A percentile compares a stretch with the other conserved stretches of the same genome.
phyloP scores from a whole-genome alignment of 1,140 invertebrate species.

The Eurosta solidaginis region DNA sequence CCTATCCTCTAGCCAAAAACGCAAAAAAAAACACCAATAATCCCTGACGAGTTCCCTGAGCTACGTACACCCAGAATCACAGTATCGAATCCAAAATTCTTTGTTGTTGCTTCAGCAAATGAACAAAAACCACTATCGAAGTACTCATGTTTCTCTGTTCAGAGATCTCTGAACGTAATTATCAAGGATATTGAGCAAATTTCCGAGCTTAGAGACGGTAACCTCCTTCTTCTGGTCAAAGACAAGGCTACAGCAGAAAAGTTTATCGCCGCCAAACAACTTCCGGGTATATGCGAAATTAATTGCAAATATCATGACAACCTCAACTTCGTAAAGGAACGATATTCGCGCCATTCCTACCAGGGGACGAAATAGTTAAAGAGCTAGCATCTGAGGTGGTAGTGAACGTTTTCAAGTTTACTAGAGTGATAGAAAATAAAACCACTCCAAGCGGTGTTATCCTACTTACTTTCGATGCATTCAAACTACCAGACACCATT shows the following conservation, averaged over 20 bases:
- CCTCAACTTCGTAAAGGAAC: neutral
- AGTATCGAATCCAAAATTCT: neutral
- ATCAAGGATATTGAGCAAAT: neutral
- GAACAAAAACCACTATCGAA: neutral
- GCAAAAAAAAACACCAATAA: neutral
- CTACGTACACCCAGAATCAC: neutral
- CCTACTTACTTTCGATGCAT: neutral
- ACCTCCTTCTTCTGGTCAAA: neutral
- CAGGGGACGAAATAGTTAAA: neutral
- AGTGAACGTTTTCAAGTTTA: neutral
- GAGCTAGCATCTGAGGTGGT: neutral
- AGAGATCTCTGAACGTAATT: neutral
- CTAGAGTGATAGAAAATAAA: neutral
- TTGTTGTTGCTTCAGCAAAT: neutral
- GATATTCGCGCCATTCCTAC: neutral
- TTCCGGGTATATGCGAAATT: neutral
- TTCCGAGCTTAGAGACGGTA: too few species aligned
- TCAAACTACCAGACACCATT: neutral
- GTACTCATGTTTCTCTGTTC: too few species aligned
- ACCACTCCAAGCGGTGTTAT: neutral
- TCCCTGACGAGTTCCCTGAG: neutral
- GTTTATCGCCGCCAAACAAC: neutral
- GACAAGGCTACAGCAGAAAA: neutral
- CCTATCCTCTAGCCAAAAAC: neutral
- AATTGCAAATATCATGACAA: neutral